Percentiles rank a stretch among this genome's conserved stretches.
Conservation (phyloP, 1,140 invertebrate species). For the Trichonephila clavata region DNA sequence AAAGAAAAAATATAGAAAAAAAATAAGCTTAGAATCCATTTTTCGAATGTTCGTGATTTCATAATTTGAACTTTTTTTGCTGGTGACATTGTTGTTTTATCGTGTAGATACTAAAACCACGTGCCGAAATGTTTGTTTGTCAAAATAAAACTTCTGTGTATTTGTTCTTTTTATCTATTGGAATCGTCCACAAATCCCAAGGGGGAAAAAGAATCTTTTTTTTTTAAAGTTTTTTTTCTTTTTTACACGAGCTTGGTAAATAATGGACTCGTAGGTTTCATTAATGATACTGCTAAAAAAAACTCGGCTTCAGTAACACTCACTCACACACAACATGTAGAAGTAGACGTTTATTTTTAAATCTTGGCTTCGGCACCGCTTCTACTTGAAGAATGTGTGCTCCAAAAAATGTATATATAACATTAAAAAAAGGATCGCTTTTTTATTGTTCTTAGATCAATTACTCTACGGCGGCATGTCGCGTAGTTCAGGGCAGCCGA, state of each 20-base stretch:
- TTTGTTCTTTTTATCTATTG: conserved; percentile 17
- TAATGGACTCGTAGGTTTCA: conserved; percentile 73
- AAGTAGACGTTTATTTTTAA: conserved; percentile 77
- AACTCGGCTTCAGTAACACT: conserved; percentile 70
- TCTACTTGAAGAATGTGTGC: conserved; percentile 69
- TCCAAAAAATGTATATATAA: conserved; percentile 71
- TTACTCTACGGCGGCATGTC: not conserved
- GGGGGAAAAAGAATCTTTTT: not conserved
- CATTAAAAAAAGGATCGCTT: conserved; percentile 54
- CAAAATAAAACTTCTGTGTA: not conserved
- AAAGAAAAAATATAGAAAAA: too few species aligned
- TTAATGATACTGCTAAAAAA: conserved; percentile 76
- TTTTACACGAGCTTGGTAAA: conserved; percentile 57
- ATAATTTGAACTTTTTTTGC: not conserved
- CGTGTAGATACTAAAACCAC: not conserved
- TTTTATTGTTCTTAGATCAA: conserved; percentile 62
- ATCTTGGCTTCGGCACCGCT: conserved; percentile 68
- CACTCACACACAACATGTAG: conserved; percentile 74
- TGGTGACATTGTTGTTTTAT: not conserved
- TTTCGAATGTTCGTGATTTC: too few species aligned
- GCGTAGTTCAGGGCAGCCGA: not conserved
- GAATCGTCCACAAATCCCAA: not conserved
- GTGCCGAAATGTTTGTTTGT: not conserved
- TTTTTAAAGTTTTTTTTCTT: not conserved
- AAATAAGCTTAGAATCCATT: too few species aligned